Conservation (phyloP, 2,113 vertebrate species). For the Merops nubicus region DNA sequence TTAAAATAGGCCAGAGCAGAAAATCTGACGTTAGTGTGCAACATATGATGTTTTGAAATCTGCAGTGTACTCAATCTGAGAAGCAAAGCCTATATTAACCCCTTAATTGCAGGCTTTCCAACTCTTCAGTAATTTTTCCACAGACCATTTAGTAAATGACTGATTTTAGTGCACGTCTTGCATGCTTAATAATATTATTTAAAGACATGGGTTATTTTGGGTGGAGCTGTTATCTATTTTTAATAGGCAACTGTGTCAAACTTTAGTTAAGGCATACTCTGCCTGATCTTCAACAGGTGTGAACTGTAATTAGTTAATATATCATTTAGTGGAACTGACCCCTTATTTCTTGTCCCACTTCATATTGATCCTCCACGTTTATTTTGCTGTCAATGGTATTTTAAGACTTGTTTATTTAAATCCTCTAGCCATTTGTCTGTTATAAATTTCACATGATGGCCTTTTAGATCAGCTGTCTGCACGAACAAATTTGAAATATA, state of each 20-base stretch:
- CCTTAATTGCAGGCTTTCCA: neutral
- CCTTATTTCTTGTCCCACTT: neutral
- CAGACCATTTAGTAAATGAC: neutral
- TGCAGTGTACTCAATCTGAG: neutral
- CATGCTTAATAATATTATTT: neutral
- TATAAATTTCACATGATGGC: neutral
- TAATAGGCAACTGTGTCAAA: neutral
- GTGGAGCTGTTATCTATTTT: neutral
- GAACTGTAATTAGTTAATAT: neutral
- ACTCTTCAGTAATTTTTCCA: neutral
- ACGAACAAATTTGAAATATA: neutral
- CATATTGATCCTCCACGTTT: neutral
- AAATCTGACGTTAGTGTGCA: neutral
- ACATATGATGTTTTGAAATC: neutral
- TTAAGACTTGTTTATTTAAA: constrained; percentile 2
- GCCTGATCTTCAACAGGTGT: neutral
- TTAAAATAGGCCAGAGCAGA: neutral
- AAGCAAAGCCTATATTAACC: neutral
- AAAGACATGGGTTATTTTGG: neutral
- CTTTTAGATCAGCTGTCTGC: neutral
- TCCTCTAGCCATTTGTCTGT: neutral
- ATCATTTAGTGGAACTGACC: neutral
- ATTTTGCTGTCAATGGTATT: neutral
- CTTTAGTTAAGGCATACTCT: neutral
- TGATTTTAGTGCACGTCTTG: neutral